These are phyloP conservation scores for Hemitrygon akajei DNA, from an alignment of 2,797 vertebrate genomes.

Conservation along the genomic window DNA sequence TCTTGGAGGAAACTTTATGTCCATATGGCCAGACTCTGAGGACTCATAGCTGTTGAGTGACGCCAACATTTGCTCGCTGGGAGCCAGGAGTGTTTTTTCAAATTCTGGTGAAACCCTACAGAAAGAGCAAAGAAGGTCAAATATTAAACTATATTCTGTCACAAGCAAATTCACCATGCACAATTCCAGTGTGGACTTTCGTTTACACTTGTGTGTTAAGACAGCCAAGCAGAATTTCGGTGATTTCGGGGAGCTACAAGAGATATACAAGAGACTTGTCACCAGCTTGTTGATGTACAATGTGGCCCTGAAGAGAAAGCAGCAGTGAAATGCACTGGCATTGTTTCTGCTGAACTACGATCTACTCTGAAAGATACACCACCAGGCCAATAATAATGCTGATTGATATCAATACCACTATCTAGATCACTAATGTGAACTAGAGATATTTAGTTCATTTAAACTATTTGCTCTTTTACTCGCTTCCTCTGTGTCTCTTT, in stretches of 20 bases:
- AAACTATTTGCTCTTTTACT: neutral
- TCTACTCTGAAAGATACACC: neutral
- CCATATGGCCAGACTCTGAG: slow-evolving; percentile 46
- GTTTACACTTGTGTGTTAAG: neutral
- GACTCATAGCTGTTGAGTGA: slow-evolving; percentile 47
- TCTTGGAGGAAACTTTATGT: slow-evolving; percentile 56
- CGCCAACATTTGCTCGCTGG: slow-evolving; percentile 40
- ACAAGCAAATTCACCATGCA: neutral
- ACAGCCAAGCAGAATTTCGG: neutral
- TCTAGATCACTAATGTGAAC: neutral
- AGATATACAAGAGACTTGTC: neutral
- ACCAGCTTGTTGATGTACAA: neutral
- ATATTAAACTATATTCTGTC: neutral
- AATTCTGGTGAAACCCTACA: slow-evolving; percentile 53
- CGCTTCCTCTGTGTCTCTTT: neutral
- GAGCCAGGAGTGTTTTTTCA: slow-evolving; percentile 45
- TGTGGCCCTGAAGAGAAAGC: neutral
- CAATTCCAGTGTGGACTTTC: neutral
- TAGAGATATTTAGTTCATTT: too few relatives aligned
- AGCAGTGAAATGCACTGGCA: neutral
- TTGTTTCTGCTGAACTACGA: neutral
- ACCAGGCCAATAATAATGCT: neutral
- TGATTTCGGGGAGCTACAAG: neutral
- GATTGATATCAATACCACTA: neutral
- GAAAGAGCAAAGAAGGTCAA: slow-evolving; percentile 33